Base-by-base conservation (phyloP, 92 coral and sea anemone species). In the Bergia puertoricense region DNA sequence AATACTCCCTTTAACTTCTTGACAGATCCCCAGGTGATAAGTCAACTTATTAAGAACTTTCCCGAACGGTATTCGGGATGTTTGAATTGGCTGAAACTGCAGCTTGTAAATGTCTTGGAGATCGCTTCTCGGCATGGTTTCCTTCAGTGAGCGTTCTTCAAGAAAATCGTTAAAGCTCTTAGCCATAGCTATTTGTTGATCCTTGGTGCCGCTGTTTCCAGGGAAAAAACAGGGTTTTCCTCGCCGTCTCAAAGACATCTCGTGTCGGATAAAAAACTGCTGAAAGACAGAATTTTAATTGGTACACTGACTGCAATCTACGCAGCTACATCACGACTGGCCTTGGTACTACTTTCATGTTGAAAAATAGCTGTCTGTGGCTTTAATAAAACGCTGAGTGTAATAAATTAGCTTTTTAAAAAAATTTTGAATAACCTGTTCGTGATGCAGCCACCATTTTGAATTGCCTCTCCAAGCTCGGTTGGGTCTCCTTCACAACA, bases 11-110 rank as follows among this genome's bases (percentile, higher is more conserved):
- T 45, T 87, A 0, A 92, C 72, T 54, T 85, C 89, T 57, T 93
- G 94, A 67, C 96, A 93, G 45, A 57, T 59, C 78, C 86, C 87
- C 41, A 93, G 90, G 75, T 92, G 94, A 81, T 83, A 93, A 13
- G 81, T 79, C 62, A 93, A 78, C 6, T 91, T 67, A 74, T 93
- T 90, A 2, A 93, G 91, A 38, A 86, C 88, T 44, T 41, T 82
- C 8, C 85, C 11, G 75, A 93, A 93, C 5, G 81, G 48, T 8
- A 82, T 11, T 82, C 39, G 46, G 10, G 8, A 10, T 67, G 20
- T 51, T 48, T 82, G 59, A 66, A 22, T 0, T 11, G 65, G 86
- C 10, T 82, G 44, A 75, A 92, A 93, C 4, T 80, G 79, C 2
- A 42, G 75, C 16, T 85, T 72, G 65, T 90, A 93, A 66, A 93